Conservation (phyloP, 1,140 invertebrate genomes). For the Carcinoscorpius rotundicauda region DNA sequence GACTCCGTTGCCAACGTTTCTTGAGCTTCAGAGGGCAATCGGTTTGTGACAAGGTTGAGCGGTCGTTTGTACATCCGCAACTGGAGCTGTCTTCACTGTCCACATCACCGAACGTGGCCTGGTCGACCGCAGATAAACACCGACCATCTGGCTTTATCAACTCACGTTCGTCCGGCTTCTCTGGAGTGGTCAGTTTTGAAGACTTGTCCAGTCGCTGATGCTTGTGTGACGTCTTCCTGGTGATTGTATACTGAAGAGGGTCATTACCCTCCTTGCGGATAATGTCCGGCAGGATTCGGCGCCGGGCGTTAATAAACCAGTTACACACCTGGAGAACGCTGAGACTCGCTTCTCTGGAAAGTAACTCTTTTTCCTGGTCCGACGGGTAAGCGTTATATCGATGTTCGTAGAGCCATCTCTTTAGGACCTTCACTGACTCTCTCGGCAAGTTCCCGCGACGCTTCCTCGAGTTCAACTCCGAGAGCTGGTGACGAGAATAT, state of each 20-base stretch:
- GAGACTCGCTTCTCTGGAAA: conserved; percentile 74
- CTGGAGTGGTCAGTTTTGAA: too few relatives aligned
- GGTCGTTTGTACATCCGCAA: too few relatives aligned
- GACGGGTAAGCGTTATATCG: conserved; percentile 90
- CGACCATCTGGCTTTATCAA: too few relatives aligned
- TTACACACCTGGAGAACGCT: conserved; percentile 80
- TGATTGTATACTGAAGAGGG: conserved; percentile 82
- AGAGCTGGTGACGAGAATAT: too few relatives aligned
- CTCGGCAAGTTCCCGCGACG: conserved; percentile 84
- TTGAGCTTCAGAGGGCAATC: too few relatives aligned
- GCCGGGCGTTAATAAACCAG: conserved; percentile 92
- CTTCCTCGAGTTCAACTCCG: conserved; percentile 44
- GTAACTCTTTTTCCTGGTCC: conserved; percentile 71
- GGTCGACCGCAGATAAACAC: too few relatives aligned
- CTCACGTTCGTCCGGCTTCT: too few relatives aligned
- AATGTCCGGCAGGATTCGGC: conserved; percentile 83
- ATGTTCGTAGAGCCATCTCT: conserved; percentile 83
- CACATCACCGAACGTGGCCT: too few relatives aligned
- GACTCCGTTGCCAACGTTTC: too few relatives aligned
- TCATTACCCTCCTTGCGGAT: conserved; percentile 82
- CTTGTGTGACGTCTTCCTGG: conserved; percentile 46
- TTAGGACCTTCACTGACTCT: conserved; percentile 78
- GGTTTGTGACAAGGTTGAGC: too few relatives aligned
- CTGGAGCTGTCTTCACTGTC: too few relatives aligned
- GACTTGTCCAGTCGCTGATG: not conserved